phyloP scores from a whole-genome alignment of 2,113 vertebrate genomes.

The Xenus cinereus region DNA sequence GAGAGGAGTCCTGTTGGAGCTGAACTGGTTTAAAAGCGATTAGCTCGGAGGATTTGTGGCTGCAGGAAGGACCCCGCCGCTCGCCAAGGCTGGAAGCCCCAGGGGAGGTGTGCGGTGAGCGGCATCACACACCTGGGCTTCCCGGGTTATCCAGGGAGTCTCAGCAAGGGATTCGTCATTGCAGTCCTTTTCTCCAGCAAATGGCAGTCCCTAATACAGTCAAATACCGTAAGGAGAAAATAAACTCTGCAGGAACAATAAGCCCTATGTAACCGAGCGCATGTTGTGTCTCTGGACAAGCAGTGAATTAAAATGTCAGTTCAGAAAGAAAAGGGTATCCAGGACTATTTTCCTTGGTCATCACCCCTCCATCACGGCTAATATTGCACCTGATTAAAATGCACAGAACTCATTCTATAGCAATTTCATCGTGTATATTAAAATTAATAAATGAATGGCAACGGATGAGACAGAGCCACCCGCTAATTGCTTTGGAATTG shows the following conservation, averaged over 20 bases:
- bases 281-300: neutral
- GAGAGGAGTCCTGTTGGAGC: neutral
- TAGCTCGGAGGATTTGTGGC: neutral
- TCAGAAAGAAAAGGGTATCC: neutral
- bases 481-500: neutral
- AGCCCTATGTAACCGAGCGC: neutral
- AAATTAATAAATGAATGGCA: neutral
- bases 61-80: neutral
- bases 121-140: rapidly evolving
- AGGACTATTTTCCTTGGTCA: neutral
- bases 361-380: neutral
- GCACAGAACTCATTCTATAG: neutral
- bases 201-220: neutral
- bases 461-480: neutral
- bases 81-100: neutral
- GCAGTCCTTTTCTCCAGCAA: neutral
- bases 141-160: neutral
- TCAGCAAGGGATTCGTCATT: neutral
- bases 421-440: neutral
- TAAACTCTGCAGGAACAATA: neutral
- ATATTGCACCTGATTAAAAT: neutral
- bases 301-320: neutral
- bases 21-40: neutral
- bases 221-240: neutral
- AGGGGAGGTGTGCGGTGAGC: neutral